A percentile compares a stretch with the other conserved stretches of the same genome.
phyloP scores from a whole-genome alignment of 2,888 invertebrate genomes.

The Patella ulyssiponensis region DNA sequence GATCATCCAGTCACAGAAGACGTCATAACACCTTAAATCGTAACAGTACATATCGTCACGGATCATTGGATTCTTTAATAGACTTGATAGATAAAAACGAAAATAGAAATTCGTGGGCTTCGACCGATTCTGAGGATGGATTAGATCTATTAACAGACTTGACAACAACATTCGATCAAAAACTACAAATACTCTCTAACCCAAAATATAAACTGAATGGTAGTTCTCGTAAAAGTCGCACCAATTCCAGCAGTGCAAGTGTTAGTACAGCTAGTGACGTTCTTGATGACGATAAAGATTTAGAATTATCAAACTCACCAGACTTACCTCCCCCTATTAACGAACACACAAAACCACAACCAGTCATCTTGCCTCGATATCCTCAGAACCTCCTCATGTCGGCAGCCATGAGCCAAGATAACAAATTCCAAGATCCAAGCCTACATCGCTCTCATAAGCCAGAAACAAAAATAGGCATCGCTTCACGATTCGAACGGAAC shows the following conservation, averaged over 20 bases:
- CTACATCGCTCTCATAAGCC: constrained; percentile 59
- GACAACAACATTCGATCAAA: constrained; percentile 67
- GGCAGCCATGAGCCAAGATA: background rate
- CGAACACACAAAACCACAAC: background rate
- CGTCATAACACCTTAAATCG: constrained; percentile 39
- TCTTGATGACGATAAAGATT: constrained; percentile 20
- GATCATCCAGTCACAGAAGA: constrained; percentile 3
- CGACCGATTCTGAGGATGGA: constrained; percentile 64
- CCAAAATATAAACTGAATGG: constrained; percentile 56
- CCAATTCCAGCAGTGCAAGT: constrained; percentile 26
- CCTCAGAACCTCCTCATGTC: constrained; percentile 2
- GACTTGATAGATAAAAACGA: constrained; percentile 70
- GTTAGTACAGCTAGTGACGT: constrained; percentile 24
- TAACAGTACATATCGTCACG: constrained; percentile 68
- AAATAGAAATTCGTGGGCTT: constrained; percentile 55
- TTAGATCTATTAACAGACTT: constrained; percentile 63
- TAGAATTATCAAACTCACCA: background rate
- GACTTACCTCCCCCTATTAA: constrained; percentile 15
- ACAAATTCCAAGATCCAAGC: constrained; percentile 61
- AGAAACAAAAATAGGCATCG: constrained; percentile 66
- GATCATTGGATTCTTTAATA: constrained; percentile 77
- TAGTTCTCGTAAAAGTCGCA: constrained; percentile 25
- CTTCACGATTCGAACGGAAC: constrained; percentile 64
- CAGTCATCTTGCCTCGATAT: background rate
- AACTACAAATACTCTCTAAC: constrained; percentile 62